Evolutionary conservation across 2,113 vertebrate genomes (phyloP).

Genomic region (Mungos mungo): DNA sequence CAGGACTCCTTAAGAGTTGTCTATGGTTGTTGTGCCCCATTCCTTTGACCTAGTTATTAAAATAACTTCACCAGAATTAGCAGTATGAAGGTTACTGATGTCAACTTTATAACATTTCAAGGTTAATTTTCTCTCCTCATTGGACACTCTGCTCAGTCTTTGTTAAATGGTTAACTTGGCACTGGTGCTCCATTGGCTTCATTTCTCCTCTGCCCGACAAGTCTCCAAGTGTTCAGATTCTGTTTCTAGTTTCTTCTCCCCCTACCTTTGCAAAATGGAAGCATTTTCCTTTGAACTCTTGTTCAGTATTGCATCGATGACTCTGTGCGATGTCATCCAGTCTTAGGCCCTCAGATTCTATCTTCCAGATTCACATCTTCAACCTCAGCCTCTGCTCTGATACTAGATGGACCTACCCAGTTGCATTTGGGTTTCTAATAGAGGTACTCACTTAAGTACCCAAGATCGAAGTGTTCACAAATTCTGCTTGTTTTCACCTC

Average conservation of each 20-base stretch:
- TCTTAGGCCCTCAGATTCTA: background rate
- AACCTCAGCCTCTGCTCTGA: background rate
- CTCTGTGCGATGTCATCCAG: background rate
- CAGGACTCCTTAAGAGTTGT: background rate
- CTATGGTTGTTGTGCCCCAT: rapidly evolving
- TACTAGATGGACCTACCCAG: background rate
- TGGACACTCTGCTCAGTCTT: background rate
- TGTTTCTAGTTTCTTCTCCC: background rate
- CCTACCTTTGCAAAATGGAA: background rate
- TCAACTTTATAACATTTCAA: background rate
- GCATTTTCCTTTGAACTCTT: background rate
- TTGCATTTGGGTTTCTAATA: background rate
- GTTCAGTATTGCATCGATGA: rapidly evolving
- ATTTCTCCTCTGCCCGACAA: background rate
- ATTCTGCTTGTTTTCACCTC: background rate
- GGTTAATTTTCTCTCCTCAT: background rate
- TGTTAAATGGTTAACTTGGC: background rate
- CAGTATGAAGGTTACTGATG: background rate
- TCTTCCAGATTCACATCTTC: background rate
- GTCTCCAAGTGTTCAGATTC: background rate
- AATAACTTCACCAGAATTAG: background rate
- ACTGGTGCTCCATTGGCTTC: rapidly evolving
- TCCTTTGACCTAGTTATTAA: background rate
- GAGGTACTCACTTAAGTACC: background rate
- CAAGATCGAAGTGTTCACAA: background rate